These are phyloP conservation scores for Hypsopygia costalis DNA, from an alignment of 2,888 invertebrate species.

Conservation along the genomic window DNA sequence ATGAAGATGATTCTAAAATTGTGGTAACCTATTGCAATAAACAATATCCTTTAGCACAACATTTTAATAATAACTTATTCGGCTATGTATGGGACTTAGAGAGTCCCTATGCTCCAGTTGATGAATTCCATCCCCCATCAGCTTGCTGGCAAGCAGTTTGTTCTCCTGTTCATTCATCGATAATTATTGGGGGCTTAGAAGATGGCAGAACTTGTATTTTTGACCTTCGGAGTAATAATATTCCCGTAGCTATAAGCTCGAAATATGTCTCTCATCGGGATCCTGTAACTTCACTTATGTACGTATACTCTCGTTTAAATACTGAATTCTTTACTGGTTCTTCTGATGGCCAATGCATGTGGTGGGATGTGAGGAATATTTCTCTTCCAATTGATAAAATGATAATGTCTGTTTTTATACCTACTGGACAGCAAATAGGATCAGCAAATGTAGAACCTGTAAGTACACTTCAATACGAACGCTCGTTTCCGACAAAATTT, in stretches of 20 bases:
- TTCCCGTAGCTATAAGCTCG: slow-evolving; percentile 84
- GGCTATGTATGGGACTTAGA: slow-evolving; percentile 83
- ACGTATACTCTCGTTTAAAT: slow-evolving; percentile 78
- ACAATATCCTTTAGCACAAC: slow-evolving; percentile 27
- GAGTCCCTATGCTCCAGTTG: slow-evolving; percentile 35
- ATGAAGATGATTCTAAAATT: slow-evolving; percentile 81
- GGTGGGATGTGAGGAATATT: slow-evolving; percentile 85
- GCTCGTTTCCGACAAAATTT: slow-evolving; percentile 82
- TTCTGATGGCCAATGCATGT: slow-evolving; percentile 81
- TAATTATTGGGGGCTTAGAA: slow-evolving; percentile 43
- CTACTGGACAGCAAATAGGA: slow-evolving; percentile 64
- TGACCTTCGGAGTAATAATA: slow-evolving; percentile 87
- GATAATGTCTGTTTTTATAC: slow-evolving; percentile 75
- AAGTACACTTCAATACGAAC: slow-evolving; percentile 83
- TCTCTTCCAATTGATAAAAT: slow-evolving; percentile 78
- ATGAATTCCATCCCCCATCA: slow-evolving; percentile 33
- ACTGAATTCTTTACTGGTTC: slow-evolving; percentile 82
- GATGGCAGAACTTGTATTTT: slow-evolving; percentile 73
- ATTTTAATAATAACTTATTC: slow-evolving; percentile 59
- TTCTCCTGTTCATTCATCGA: slow-evolving; percentile 32
- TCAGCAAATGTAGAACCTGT: slow-evolving; percentile 78
- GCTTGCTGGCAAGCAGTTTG: slow-evolving; percentile 47
- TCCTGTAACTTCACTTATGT: slow-evolving; percentile 76
- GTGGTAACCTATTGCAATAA: slow-evolving; percentile 81
- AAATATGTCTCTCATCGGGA: slow-evolving; percentile 54